These are phyloP conservation scores for Haemorhous mexicanus DNA, from an alignment of 2,113 vertebrate genomes.

Conservation along the genomic window DNA sequence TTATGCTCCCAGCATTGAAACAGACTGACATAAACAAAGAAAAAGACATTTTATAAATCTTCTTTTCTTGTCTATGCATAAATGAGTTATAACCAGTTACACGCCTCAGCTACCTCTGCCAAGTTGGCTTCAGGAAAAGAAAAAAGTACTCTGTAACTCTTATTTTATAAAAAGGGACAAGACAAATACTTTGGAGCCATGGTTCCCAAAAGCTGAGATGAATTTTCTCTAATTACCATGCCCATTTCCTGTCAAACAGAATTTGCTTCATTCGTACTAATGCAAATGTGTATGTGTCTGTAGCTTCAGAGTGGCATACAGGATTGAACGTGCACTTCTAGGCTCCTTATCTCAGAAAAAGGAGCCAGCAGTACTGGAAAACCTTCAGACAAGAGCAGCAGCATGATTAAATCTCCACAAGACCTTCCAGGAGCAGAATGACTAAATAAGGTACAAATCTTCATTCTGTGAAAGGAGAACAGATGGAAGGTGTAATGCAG, in stretches of 20 bases:
- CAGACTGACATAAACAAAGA: conserved; percentile 6
- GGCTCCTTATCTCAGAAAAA: not conserved
- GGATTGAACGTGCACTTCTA: not conserved
- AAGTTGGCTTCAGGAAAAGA: not conserved
- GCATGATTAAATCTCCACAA: not conserved
- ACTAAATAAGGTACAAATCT: not conserved
- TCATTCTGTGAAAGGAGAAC: not conserved
- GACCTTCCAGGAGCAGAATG: not conserved
- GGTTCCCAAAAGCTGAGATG: not conserved
- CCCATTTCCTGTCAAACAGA: not conserved
- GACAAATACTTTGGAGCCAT: not conserved
- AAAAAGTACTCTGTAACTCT: not conserved
- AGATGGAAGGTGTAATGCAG: not conserved
- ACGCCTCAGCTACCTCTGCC: not conserved
- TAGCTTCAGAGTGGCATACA: not conserved
- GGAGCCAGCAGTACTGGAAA: not conserved
- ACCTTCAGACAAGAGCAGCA: not conserved
- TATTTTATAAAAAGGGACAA: not conserved
- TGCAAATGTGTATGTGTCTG: not conserved
- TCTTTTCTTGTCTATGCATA: not conserved
- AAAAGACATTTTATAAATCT: not conserved
- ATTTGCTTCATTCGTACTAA: not conserved
- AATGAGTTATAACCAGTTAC: conserved; percentile 33
- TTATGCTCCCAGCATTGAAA: not conserved
- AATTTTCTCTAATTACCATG: not conserved